phyloP scores from a whole-genome alignment of 2,797 vertebrate species.

The Momotus momota region DNA sequence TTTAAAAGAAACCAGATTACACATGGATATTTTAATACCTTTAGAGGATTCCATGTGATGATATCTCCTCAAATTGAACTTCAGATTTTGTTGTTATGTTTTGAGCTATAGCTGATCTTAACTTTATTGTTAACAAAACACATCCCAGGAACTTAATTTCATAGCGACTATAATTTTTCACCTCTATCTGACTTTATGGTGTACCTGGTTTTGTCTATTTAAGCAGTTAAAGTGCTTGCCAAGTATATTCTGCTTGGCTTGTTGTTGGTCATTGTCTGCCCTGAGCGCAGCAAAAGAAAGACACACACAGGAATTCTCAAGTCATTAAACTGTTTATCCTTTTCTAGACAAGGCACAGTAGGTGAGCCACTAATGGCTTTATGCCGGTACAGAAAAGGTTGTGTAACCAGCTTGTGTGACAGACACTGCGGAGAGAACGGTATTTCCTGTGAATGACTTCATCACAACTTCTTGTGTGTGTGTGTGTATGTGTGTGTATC shows the following conservation, averaged over 20 bases:
- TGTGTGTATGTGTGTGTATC: no score
- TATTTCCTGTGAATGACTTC: neutral
- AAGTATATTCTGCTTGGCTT: neutral
- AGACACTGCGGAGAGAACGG: neutral
- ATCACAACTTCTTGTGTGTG: rapidly evolving
- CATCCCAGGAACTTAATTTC: neutral
- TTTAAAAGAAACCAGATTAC: neutral
- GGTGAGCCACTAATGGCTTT: neutral
- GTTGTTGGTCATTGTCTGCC: neutral
- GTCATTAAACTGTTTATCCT: neutral
- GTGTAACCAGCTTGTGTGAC: neutral
- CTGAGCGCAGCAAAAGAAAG: neutral
- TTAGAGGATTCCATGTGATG: neutral
- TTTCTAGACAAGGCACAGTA: neutral
- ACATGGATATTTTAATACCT: neutral
- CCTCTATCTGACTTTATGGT: constrained; percentile 36
- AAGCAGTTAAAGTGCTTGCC: constrained; percentile 19
- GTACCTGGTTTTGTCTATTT: neutral
- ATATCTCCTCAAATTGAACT: neutral
- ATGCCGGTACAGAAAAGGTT: neutral
- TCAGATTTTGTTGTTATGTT: neutral
- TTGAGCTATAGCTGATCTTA: neutral
- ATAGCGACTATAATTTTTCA: neutral
- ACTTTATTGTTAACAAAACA: neutral
- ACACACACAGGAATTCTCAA: neutral